Conservation (phyloP, 30 jellyfish, hydroid and myxozoan genomes). For the Hydractinia symbiolongicarpus region DNA sequence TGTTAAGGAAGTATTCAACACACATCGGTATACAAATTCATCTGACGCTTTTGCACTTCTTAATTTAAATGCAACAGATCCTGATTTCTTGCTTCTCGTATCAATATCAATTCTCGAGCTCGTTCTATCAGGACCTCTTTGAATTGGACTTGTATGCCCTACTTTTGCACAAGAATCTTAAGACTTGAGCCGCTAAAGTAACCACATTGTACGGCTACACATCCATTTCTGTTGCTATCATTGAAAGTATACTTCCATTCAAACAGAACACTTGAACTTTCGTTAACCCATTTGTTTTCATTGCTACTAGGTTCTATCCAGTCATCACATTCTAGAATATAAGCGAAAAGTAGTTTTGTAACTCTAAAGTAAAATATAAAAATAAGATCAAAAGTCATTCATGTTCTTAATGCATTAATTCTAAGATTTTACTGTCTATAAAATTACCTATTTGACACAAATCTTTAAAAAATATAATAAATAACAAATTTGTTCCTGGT, state of each 20-base stretch:
- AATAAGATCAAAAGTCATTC: no score
- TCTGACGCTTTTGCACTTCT: neutral
- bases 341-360: neutral
- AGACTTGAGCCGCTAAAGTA: neutral
- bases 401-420: no score
- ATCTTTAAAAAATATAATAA: no score
- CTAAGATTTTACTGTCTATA: no score
- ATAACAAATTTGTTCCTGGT: no score
- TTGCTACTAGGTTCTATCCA: neutral
- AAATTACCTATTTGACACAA: no score
- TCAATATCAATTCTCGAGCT: neutral
- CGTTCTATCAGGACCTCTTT: neutral
- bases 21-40: neutral
- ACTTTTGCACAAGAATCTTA: neutral
- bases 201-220: neutral
- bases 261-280: neutral
- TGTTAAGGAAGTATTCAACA: neutral
- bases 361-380: no score
- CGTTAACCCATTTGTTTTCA: neutral
- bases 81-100: neutral
- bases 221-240: neutral
- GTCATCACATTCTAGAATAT: neutral
- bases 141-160: conserved; percentile 2
- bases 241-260: neutral
- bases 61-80: conserved; percentile 13